phyloP scores from a whole-genome alignment of 2,113 vertebrate species.

The Athene cunicularia region DNA sequence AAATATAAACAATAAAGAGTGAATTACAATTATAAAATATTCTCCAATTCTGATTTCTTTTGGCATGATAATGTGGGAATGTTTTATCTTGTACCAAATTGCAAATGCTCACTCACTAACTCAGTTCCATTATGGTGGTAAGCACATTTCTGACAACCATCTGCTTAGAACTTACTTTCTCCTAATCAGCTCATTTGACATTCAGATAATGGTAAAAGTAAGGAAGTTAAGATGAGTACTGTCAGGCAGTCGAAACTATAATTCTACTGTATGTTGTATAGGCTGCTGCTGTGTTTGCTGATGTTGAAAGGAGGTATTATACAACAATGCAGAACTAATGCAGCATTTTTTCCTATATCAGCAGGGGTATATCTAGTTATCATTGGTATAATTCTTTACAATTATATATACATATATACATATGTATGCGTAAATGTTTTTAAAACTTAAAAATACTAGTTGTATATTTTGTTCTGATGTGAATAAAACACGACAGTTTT shows the following conservation, averaged over 20 bases:
- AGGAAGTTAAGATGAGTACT: slow-evolving; percentile 8
- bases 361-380: neutral
- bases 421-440: neutral
- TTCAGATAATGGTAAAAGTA: slow-evolving; percentile 66
- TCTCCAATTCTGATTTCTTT: slow-evolving; percentile 40
- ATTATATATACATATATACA: neutral
- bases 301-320: neutral
- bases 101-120: slow-evolving; percentile 6
- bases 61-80: slow-evolving; percentile 5
- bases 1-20: slow-evolving; percentile 33
- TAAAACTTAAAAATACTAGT: neutral
- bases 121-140: slow-evolving; percentile 48
- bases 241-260: neutral
- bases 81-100: slow-evolving; percentile 9
- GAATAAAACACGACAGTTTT: neutral
- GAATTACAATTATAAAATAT: slow-evolving; percentile 38
- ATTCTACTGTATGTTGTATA: neutral
- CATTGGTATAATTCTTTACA: neutral
- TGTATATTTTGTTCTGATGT: neutral
- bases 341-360: neutral
- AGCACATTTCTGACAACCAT: slow-evolving; percentile 69
- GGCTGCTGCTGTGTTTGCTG: neutral
- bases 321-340: neutral
- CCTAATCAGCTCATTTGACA: slow-evolving; percentile 56
- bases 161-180: slow-evolving; percentile 58